phyloP scores from a whole-genome alignment of 2,113 vertebrate genomes.

The Lampris megalopsis region DNA sequence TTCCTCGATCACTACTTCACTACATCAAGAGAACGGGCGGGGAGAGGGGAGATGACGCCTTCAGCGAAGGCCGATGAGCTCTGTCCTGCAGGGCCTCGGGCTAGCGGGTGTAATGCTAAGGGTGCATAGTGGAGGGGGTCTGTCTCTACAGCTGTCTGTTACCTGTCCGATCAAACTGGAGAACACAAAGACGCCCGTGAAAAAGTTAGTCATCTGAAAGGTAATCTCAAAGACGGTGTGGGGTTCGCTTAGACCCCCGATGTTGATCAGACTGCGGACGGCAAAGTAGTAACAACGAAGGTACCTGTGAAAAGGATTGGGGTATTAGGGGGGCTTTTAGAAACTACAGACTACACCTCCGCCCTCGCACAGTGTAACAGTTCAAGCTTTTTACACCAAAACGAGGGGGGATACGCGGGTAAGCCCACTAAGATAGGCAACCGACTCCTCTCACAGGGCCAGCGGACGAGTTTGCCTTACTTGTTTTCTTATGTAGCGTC shows the following conservation, averaged over 20 bases:
- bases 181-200: constrained; percentile 90
- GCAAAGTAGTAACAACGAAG: constrained; percentile 92
- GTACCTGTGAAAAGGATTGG: constrained; percentile 79
- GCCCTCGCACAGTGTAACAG: no score
- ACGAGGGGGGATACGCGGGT: no score
- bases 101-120: neutral
- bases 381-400: no score
- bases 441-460: no score
- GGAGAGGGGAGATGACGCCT: neutral
- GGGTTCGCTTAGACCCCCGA: constrained; percentile 90
- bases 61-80: neutral
- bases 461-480: no score
- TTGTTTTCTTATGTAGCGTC: no score
- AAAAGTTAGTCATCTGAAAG: constrained; percentile 90
- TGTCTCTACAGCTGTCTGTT: constrained; percentile 44
- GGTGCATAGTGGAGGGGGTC: neutral
- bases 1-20: constrained; percentile 33
- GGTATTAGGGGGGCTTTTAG: constrained; percentile 9
- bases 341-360: no score
- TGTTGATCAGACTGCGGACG: constrained; percentile 90
- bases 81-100: constrained; percentile 23
- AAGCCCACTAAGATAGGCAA: no score
- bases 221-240: constrained; percentile 87
- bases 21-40: neutral
- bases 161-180: constrained; percentile 93